Conservation (phyloP, 2,797 vertebrate genomes). For the Gadopsis bispinosus region DNA sequence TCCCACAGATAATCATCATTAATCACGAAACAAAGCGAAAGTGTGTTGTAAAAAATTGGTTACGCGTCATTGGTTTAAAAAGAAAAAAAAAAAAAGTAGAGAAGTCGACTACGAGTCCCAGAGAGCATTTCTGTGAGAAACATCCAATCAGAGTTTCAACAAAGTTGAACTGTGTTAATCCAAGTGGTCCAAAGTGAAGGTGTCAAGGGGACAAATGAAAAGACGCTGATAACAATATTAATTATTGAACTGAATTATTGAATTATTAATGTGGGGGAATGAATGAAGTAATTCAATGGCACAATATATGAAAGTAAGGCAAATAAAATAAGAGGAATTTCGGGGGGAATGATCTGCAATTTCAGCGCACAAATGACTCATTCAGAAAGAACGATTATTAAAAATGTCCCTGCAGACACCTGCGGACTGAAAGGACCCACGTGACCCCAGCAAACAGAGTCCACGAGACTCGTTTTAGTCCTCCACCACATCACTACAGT, state of each 20-base stretch:
- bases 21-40: slow-evolving; percentile 63
- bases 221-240: slow-evolving; percentile 73
- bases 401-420: slow-evolving; percentile 54
- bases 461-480: slow-evolving; percentile 2
- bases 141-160: slow-evolving; percentile 65
- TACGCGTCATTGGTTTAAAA: slow-evolving; percentile 48
- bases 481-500: background rate
- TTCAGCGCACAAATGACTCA: slow-evolving; percentile 61
- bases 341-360: slow-evolving; percentile 53
- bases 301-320: slow-evolving; percentile 48
- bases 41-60: slow-evolving; percentile 24
- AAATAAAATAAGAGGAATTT: slow-evolving; percentile 37
- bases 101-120: slow-evolving; percentile 48
- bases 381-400: slow-evolving; percentile 49
- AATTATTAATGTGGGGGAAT: slow-evolving; percentile 67
- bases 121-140: slow-evolving; percentile 41
- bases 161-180: slow-evolving; percentile 65
- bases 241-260: slow-evolving; percentile 75
- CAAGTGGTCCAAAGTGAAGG: slow-evolving; percentile 51
- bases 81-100: slow-evolving; percentile 10
- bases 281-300: slow-evolving; percentile 53
- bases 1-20: slow-evolving; percentile 59
- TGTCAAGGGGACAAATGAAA: slow-evolving; percentile 64
- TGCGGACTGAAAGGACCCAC: background rate
- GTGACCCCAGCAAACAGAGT: background rate